These are phyloP conservation scores for Oreochromis grahami DNA, from an alignment of 2,797 vertebrate genomes.

Conservation along the genomic window DNA sequence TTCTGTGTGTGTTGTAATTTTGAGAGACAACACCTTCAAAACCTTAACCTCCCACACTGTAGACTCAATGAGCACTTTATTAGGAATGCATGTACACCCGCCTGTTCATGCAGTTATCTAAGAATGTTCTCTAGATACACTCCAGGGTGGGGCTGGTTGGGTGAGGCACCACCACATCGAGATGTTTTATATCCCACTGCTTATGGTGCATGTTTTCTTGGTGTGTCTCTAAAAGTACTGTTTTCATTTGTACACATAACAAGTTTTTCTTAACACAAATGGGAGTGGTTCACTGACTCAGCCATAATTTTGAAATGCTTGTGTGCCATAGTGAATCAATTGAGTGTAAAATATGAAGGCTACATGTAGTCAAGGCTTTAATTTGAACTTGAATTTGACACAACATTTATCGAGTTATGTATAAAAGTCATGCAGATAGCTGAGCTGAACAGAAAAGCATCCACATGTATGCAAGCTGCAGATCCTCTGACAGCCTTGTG, in stretches of 20 bases:
- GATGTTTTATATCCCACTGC: neutral
- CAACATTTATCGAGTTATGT: neutral
- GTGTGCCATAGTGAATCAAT: neutral
- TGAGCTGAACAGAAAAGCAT: neutral
- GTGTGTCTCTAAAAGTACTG: neutral
- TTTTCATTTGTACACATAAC: neutral
- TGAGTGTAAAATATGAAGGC: neutral
- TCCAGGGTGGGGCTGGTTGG: neutral
- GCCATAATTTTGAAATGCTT: neutral
- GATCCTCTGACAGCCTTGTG: neutral
- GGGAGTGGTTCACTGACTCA: fast-evolving
- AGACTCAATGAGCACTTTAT: neutral
- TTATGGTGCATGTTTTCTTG: neutral
- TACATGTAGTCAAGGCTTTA: neutral
- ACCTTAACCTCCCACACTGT: neutral
- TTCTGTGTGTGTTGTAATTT: neutral
- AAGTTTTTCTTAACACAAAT: neutral
- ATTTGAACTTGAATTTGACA: neutral
- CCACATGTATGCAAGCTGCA: neutral
- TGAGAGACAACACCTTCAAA: neutral
- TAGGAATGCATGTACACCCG: neutral
- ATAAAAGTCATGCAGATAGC: fast-evolving
- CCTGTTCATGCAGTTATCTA: neutral
- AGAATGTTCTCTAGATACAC: neutral
- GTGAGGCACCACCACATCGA: neutral